Base-by-base conservation (phyloP, 2,888 invertebrate genomes). In the Andrena bucephala region DNA sequence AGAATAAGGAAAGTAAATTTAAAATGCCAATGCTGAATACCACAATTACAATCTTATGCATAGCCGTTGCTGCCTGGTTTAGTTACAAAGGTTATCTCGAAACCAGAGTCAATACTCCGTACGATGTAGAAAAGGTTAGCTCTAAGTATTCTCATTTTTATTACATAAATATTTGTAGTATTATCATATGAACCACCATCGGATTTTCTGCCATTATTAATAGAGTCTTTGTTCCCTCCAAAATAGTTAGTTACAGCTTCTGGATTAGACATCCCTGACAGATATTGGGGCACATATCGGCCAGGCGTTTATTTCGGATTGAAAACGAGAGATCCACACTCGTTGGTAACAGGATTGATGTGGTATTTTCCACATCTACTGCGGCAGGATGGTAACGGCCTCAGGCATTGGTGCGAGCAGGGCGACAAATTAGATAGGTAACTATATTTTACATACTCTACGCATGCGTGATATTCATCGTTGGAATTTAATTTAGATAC, bases 201-300 rank as follows among this genome's bases (percentile, higher is more conserved):
- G 20, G 20, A 20, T 20, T 42, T 16, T 16, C 73, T 42, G 13
- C 36, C 36, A 36, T 42, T 59, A 84, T 16, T 13, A 24, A 76
- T 13, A 10, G 0, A 36, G 27, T 68, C 24, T n/a, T 16, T 29
- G 33, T 31, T 77, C n/a, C 4, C 76, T 89, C 33, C 80, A 63
- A 69, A 76, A 57, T 54, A 97, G 97, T 96, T 97, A 87, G 97
- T 98, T 0, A 92, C 94, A 68, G 95, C 95, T 69, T 95, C 96
- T n/a, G 97, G 97, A 0, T 92, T 97, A 57, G 96, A 96, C 67
- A 95, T 97, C 2, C 96, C 97, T 0, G 97, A 97, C 13, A 95
- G 96, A 59, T 98, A 97, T 94, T 99, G 99, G 99, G 99, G 99
- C 8, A 96, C 97, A 0, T 99, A 99, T 93, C 94, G 99, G 31